Conservation (phyloP, 2,797 vertebrate genomes). For the Coreius guichenoti region DNA sequence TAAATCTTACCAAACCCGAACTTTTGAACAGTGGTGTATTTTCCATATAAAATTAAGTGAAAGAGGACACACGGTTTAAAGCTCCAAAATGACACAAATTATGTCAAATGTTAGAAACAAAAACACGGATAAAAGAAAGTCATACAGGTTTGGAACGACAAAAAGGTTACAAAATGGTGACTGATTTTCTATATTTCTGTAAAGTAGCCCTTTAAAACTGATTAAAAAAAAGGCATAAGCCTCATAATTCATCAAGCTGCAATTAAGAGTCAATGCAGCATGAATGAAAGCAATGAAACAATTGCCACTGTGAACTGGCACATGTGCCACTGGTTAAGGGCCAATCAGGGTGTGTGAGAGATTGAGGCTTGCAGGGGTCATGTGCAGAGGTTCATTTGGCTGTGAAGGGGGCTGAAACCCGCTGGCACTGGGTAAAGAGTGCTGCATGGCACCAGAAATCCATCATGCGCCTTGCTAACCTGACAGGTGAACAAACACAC, state of each 20-base stretch:
- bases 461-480: constrained; percentile 37
- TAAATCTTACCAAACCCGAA: background rate
- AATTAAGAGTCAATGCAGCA: constrained; percentile 6
- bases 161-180: background rate
- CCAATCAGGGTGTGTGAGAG: background rate
- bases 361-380: constrained; percentile 35
- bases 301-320: constrained; percentile 11
- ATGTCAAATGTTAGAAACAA: background rate
- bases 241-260: background rate
- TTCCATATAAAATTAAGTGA: background rate
- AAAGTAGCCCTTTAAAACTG: background rate
- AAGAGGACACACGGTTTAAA: background rate
- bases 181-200: background rate
- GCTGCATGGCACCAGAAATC: constrained; percentile 20
- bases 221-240: background rate
- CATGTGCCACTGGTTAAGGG: constrained; percentile 2
- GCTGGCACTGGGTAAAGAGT: constrained; percentile 18
- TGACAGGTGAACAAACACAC: constrained; percentile 48
- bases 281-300: background rate
- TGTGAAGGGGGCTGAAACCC: constrained; percentile 28
- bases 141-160: background rate
- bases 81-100: background rate
- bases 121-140: background rate
- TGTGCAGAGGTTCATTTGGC: constrained; percentile 16
- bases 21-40: background rate